A percentile compares a stretch with the other conserved stretches of the same genome.
These are phyloP conservation scores for Dolichomitus sp. DNA, from an alignment of 2,888 invertebrate species.

Conservation along the genomic window DNA sequence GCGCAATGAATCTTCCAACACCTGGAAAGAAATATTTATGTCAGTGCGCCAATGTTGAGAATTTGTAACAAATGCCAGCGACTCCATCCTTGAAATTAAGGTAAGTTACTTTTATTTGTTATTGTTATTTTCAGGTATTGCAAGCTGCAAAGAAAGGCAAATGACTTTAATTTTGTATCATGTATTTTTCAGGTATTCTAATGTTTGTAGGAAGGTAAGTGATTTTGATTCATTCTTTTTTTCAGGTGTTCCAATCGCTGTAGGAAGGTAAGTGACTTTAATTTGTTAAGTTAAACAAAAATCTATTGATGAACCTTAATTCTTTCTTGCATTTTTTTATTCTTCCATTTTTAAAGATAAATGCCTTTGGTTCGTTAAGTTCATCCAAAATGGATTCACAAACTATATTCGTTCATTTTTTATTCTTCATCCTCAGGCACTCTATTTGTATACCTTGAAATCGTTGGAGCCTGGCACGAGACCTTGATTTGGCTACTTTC, in stretches of 20 bases:
- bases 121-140: neutral
- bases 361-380: neutral
- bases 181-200: neutral
- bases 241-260: neutral
- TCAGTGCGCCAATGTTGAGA: constrained; percentile 4
- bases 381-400: neutral
- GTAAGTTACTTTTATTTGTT: neutral
- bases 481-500: constrained; percentile 40
- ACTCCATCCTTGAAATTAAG: neutral
- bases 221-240: neutral
- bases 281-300: neutral
- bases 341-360: neutral
- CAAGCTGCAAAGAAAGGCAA: neutral
- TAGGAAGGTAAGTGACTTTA: constrained; percentile 1
- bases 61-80: neutral
- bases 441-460: constrained; percentile 38
- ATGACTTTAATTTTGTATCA: neutral
- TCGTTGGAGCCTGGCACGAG: constrained; percentile 18
- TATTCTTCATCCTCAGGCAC: neutral
- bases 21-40: constrained; percentile 4
- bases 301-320: neutral
- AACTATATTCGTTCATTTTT: neutral
- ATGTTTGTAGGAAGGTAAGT: neutral
- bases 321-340: neutral
- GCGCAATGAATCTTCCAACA: neutral